phyloP scores from a whole-genome alignment of 2,797 vertebrate species.

The Iguana delicatissima region DNA sequence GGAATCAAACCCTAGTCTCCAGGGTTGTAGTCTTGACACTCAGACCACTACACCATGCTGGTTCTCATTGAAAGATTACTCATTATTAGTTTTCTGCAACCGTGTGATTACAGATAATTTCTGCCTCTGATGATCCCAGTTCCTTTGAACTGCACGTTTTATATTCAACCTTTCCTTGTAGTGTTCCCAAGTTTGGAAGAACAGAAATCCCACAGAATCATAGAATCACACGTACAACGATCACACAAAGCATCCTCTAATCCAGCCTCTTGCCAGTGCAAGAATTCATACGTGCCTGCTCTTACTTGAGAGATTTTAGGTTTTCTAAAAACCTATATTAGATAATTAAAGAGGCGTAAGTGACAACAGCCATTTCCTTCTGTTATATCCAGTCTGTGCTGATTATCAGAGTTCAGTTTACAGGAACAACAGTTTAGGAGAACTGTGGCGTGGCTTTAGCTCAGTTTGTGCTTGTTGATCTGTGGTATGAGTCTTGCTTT shows the following conservation, averaged over 20 bases:
- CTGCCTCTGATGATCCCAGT: neutral
- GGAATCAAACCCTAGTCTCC: no score
- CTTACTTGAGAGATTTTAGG: neutral
- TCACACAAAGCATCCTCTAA: no score
- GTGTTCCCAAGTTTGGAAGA: neutral
- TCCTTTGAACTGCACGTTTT: neutral
- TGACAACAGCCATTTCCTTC: neutral
- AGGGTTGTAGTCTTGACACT: no score
- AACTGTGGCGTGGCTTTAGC: neutral
- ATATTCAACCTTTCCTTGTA: neutral
- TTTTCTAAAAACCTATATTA: neutral
- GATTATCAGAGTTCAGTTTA: neutral
- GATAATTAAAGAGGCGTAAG: neutral
- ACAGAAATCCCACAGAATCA: no score
- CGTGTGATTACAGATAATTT: no score
- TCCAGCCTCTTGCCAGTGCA: no score
- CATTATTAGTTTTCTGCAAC: neutral
- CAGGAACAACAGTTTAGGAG: neutral
- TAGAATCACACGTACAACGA: no score
- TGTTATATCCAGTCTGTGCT: neutral
- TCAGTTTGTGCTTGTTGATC: neutral
- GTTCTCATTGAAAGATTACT: neutral
- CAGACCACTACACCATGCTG: no score
- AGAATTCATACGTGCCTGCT: neutral
- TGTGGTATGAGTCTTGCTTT: neutral